Evolutionary conservation across 2,888 invertebrate genomes (phyloP).

Genomic region (Agrochola macilenta): DNA sequence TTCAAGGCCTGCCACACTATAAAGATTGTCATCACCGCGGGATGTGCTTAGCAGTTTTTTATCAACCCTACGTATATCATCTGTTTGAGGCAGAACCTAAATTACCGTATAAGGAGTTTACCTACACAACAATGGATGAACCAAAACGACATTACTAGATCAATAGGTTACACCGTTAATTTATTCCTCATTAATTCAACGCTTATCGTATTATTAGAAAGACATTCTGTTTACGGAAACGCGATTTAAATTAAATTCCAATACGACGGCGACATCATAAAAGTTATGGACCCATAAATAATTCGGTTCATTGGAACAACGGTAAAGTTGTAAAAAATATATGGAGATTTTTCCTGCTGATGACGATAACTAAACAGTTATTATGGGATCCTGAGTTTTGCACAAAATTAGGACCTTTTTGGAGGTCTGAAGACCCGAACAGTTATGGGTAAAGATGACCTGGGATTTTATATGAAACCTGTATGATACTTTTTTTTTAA

Average conservation of each 20-base stretch:
- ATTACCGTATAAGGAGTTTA: slow-evolving; percentile 10
- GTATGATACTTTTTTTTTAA: slow-evolving; percentile 65
- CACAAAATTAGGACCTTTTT: slow-evolving; percentile 48
- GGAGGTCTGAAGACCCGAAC: slow-evolving; percentile 22
- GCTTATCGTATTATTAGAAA: slow-evolving; percentile 31
- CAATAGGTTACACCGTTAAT: slow-evolving; percentile 51
- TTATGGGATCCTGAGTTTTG: slow-evolving; percentile 54
- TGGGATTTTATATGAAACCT: slow-evolving; percentile 70
- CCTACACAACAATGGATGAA: slow-evolving; percentile 25
- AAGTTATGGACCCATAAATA: slow-evolving; percentile 63
- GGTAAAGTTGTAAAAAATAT: slow-evolving; percentile 57
- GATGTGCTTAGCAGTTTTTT: slow-evolving; percentile 64
- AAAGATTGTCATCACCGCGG: slow-evolving; percentile 70
- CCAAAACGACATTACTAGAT: slow-evolving; percentile 15
- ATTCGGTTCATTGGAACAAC: slow-evolving; percentile 50
- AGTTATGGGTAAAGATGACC: slow-evolving; percentile 70
- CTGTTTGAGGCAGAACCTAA: slow-evolving; percentile 35
- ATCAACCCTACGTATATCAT: slow-evolving; percentile 50
- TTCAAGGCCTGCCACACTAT: slow-evolving; percentile 69
- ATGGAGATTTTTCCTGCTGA: slow-evolving; percentile 60
- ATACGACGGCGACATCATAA: slow-evolving; percentile 45
- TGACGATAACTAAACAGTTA: slow-evolving; percentile 69
- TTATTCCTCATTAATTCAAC: slow-evolving; percentile 50
- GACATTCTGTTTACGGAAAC: slow-evolving; percentile 46
- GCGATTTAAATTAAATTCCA: slow-evolving; percentile 50